These are phyloP conservation scores for Melanotaenia duboulayi DNA, from an alignment of 2,113 vertebrate species.

Conservation along the genomic window DNA sequence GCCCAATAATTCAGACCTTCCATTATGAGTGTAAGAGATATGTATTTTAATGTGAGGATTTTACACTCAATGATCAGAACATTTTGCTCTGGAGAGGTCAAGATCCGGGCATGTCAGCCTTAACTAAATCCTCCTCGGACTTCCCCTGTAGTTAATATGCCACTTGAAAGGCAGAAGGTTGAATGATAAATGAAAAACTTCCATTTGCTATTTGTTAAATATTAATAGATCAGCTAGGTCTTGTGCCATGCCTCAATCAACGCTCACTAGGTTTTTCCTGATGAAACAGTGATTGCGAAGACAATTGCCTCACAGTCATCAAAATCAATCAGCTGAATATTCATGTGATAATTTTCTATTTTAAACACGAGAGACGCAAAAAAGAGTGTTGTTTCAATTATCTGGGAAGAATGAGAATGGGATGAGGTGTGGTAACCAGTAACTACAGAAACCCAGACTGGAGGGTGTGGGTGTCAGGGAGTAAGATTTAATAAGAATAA, in stretches of 20 bases:
- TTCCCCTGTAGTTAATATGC: constrained; percentile 28
- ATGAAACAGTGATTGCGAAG: constrained; percentile 53
- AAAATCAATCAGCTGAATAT: constrained; percentile 59
- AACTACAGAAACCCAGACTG: constrained; percentile 53
- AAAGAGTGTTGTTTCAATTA: constrained; percentile 58
- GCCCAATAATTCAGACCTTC: constrained; percentile 32
- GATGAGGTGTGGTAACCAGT: constrained; percentile 38
- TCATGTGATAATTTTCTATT: constrained; percentile 46
- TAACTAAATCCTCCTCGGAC: constrained; percentile 28
- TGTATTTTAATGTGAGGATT: constrained; percentile 37
- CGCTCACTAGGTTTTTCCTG: neutral
- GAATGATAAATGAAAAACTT: constrained; percentile 1
- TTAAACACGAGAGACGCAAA: constrained; percentile 29
- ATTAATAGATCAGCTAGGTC: constrained; percentile 9
- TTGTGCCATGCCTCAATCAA: constrained; percentile 29
- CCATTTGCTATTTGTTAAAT: constrained; percentile 27
- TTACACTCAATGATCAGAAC: constrained; percentile 32
- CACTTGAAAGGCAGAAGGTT: constrained; percentile 22
- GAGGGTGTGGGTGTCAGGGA: no score
- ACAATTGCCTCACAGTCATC: constrained; percentile 35
- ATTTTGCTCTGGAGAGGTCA: neutral
- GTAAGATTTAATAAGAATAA: neutral
- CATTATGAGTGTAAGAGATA: constrained; percentile 22
- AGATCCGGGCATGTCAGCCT: constrained; percentile 37
- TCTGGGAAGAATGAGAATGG: constrained; percentile 42